Percentiles rank a stretch among this genome's conserved stretches.
Conservation (phyloP, 2,888 invertebrate genomes). For the Melikaiella ostensackeni region DNA sequence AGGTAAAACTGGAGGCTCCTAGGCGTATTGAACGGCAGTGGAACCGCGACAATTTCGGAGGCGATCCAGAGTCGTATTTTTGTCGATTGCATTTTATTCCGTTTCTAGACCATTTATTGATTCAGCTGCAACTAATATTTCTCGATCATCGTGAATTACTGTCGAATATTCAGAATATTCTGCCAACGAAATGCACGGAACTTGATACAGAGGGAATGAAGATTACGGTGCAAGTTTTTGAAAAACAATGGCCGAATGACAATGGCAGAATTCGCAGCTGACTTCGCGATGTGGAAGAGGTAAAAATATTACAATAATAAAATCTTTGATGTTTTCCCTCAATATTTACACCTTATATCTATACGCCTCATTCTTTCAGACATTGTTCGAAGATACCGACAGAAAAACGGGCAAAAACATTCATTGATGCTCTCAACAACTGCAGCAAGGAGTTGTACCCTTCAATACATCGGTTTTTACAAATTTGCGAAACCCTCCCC, state of each 20-base stretch:
- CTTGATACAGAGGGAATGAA: too few species aligned
- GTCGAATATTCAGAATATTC: constrained; percentile 6
- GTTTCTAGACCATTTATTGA: constrained; percentile 19
- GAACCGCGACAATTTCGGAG: constrained; percentile 19
- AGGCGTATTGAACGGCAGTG: constrained; percentile 5
- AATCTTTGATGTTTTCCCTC: too few species aligned
- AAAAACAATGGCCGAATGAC: constrained; percentile 1
- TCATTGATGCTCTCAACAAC: neutral
- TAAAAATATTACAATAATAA: neutral
- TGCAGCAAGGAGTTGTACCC: constrained; percentile 25
- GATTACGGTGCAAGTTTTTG: neutral
- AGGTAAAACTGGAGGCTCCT: neutral
- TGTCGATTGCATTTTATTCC: constrained; percentile 26
- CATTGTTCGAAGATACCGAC: constrained; percentile 11
- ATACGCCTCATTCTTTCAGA: neutral
- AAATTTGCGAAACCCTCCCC: constrained; percentile 18
- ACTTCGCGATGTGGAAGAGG: neutral
- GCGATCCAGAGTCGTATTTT: constrained; percentile 25
- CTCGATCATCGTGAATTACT: neutral
- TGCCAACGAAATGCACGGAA: neutral
- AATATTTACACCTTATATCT: too few species aligned
- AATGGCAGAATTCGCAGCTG: neutral
- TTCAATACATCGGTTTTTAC: neutral
- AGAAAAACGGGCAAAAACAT: constrained; percentile 16
- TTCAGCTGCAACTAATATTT: neutral